Base-by-base conservation (phyloP, 2,113 vertebrate genomes). In the Aegithalos caudatus region DNA sequence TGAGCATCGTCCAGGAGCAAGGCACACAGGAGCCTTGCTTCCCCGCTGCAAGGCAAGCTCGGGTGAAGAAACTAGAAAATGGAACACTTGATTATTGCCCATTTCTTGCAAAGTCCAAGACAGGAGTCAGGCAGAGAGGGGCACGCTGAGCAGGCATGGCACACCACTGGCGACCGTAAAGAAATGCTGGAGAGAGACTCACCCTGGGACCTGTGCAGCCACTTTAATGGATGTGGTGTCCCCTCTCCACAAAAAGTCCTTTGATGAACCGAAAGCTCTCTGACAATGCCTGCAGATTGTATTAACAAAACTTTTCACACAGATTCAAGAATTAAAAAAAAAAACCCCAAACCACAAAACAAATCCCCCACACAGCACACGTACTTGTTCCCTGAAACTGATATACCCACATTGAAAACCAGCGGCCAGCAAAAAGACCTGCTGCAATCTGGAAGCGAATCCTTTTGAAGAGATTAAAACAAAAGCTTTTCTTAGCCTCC, bases 231-330 rank as follows among this genome's bases (percentile, higher is more conserved):
- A 86, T 86, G 72, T 44, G n/a, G 73, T 47, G 76, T 73, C 73
- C 83, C 84, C 72, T 94, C 86, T 88, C 81, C 91, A 93, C 90
- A 97, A 81, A 96, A 96, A 90, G 91, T 90, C 93, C 88, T 97
- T 96, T 95, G 92, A 97, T 96, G 94, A 92, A 83, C 94, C 57
- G 51, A 96, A 95, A 95, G 92, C 86, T 91, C 92, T 91, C 88
- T 81, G 90, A 96, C 90, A 97, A 95, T 90, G 95, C 93, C 81
- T 83, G 78, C 87, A 89, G 92, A 96, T 53, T 96, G 92, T 86
- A 93, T 95, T 92, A 97, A 92, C 90, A 93, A 94, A 97, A 97
- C 92, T 97, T 95, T 91, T 92, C 88, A 95, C 94, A 95, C 83
- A 80, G 88, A 84, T 95, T 95, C 66, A 76, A 92, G 88, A 91